A percentile compares a stretch with the other conserved stretches of the same genome.
Conservation (phyloP, 92 coral and sea anemone species). For the Muricea muricata region DNA sequence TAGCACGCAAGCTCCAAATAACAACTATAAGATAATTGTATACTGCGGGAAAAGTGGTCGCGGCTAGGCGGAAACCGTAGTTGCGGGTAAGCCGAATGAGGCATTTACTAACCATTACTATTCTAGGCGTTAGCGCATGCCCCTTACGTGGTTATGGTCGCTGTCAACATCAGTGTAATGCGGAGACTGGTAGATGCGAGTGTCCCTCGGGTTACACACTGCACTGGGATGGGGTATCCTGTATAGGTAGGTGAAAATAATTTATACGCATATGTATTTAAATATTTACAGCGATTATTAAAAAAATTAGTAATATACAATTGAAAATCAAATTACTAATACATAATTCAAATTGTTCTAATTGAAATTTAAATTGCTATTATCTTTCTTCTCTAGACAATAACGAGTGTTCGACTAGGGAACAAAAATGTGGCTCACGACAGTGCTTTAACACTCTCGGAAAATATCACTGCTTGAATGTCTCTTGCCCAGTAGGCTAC, state of each 20-base stretch:
- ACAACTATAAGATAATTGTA: no score
- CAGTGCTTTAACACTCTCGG: constrained; percentile 38
- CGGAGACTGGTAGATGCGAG: constrained; percentile 29
- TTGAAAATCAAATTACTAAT: no score
- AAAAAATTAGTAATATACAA: no score
- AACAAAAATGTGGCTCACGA: constrained; percentile 15
- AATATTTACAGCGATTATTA: background rate
- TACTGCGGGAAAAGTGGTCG: no score
- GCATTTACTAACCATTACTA: background rate
- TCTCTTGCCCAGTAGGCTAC: constrained; percentile 37
- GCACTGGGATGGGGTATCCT: constrained; percentile 35
- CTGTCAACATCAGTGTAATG: constrained; percentile 32
- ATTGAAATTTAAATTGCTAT: background rate
- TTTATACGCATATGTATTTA: background rate
- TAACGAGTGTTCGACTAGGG: constrained; percentile 28
- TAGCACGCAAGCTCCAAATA: no score
- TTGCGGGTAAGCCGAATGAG: no score
- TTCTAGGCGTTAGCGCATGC: constrained; percentile 14
- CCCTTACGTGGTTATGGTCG: constrained; percentile 19
- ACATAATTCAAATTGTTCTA: no score
- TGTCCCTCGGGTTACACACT: constrained; percentile 29
- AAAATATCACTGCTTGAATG: constrained; percentile 38
- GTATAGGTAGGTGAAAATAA: constrained; percentile 14
- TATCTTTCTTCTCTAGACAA: constrained; percentile 12
- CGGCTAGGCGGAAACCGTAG: no score